A percentile compares a stretch with the other conserved stretches of the same genome.
These are phyloP conservation scores for Troilus luridus DNA, from an alignment of 2,888 invertebrate species.

Conservation along the genomic window DNA sequence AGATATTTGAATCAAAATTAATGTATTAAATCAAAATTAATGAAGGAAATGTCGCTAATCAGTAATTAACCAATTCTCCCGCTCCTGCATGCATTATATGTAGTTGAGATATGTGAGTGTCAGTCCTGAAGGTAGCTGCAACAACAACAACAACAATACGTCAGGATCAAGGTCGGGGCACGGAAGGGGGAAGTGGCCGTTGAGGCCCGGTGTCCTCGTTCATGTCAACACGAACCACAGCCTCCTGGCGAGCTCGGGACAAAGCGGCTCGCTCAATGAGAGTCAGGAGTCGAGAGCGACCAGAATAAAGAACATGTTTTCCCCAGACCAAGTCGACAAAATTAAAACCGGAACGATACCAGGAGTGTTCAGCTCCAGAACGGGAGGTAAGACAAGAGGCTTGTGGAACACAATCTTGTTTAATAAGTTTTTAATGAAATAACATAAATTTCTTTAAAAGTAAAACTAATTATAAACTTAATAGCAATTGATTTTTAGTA, in stretches of 20 bases:
- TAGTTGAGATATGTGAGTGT: conserved; percentile 56
- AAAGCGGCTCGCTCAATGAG: conserved; percentile 63
- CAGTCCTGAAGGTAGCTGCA: conserved; percentile 63
- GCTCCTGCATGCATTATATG: conserved; percentile 49
- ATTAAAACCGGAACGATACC: conserved; percentile 68
- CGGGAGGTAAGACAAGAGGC: conserved; percentile 70
- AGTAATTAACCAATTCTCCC: conserved; percentile 3
- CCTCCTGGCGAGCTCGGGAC: conserved; percentile 64
- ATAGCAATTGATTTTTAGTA: not conserved
- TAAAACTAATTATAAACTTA: not conserved
- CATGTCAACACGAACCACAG: conserved; percentile 81
- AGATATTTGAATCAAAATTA: not conserved
- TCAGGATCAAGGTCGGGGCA: conserved; percentile 33
- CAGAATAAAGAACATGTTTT: conserved; percentile 67
- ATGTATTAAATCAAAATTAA: too few species aligned
- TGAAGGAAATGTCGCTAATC: conserved; percentile 15
- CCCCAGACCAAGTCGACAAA: conserved; percentile 64
- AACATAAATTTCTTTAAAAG: not conserved
- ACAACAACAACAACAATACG: conserved; percentile 63
- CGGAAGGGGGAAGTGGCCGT: conserved; percentile 77
- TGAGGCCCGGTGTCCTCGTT: conserved; percentile 89
- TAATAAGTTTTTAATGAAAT: not conserved
- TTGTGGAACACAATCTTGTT: conserved; percentile 7
- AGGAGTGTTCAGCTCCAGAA: conserved; percentile 71
- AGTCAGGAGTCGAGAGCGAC: conserved; percentile 67